Conservation (phyloP, 2,797 vertebrate species). For the Typhlichthys eigenmanni region DNA sequence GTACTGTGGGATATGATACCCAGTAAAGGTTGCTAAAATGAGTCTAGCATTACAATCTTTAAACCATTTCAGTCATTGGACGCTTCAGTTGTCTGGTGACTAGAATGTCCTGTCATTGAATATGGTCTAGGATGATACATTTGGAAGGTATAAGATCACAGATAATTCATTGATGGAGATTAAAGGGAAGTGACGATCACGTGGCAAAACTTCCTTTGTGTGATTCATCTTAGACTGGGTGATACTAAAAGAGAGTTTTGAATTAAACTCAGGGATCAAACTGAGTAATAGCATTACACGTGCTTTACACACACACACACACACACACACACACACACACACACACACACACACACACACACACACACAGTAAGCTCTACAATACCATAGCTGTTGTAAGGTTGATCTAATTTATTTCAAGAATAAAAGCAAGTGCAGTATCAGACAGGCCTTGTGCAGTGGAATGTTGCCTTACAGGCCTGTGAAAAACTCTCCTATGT, state of each 20-base stretch:
- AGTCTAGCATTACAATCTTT: too few relatives aligned
- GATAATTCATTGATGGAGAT: constrained; percentile 18
- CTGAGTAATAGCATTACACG: background rate
- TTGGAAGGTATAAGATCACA: constrained; percentile 25
- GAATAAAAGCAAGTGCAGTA: background rate
- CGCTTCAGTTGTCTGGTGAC: too few relatives aligned
- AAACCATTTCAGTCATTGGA: too few relatives aligned
- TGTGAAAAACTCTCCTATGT: background rate
- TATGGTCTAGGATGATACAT: too few relatives aligned
- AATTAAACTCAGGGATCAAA: background rate
- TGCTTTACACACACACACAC: constrained; percentile 23
- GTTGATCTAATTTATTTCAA: constrained; percentile 5
- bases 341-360: constrained; percentile 19
- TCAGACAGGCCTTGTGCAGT: constrained; percentile 3
- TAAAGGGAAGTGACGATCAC: constrained; percentile 20
- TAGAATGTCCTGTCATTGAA: too few relatives aligned
- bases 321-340: constrained; percentile 4
- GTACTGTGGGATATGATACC: too few relatives aligned
- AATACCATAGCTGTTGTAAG: background rate
- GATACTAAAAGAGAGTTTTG: constrained; percentile 24
- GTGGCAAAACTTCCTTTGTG: constrained; percentile 17
- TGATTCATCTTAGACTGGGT: too few relatives aligned
- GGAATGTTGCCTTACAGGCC: constrained; percentile 49
- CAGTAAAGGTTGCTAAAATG: too few relatives aligned
- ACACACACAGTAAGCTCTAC: constrained; percentile 10